Conservation (phyloP, 2,888 invertebrate genomes). For the Eupeodes luniger region DNA sequence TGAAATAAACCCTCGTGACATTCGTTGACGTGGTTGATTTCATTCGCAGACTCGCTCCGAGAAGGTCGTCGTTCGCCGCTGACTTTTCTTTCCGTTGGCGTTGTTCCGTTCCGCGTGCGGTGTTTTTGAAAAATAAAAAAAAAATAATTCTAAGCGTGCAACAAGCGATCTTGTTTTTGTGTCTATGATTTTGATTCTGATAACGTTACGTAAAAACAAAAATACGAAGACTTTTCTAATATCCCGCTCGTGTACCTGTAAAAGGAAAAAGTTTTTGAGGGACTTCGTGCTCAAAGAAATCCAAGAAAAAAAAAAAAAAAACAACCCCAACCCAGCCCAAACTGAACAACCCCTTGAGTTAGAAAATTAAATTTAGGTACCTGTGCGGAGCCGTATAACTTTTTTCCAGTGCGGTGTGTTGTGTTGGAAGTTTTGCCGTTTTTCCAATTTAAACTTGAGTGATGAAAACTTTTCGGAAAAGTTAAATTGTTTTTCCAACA, state of each 20-base stretch:
- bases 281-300: slow-evolving; percentile 17
- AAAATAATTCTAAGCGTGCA: slow-evolving; percentile 49
- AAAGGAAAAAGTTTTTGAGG: slow-evolving; percentile 48
- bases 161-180: slow-evolving; percentile 62
- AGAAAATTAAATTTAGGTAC: slow-evolving; percentile 66
- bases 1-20: slow-evolving; percentile 74
- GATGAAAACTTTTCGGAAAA: slow-evolving; percentile 73
- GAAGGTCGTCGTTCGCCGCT: slow-evolving; percentile 69
- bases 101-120: slow-evolving; percentile 52
- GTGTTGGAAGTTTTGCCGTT: slow-evolving; percentile 61
- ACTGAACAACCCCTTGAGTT: slow-evolving; percentile 18
- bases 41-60: slow-evolving; percentile 72
- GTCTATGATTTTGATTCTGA: slow-evolving; percentile 30
- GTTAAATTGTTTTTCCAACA: slow-evolving; percentile 71
- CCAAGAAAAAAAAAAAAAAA: neutral
- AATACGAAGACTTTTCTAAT: neutral
- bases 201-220: slow-evolving; percentile 42
- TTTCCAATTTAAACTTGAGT: slow-evolving; percentile 74
- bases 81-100: neutral
- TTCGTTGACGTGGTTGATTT: slow-evolving; percentile 75
- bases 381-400: slow-evolving; percentile 53
- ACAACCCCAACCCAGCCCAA: neutral
- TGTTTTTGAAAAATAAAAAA: neutral
- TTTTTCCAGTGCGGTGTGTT: slow-evolving; percentile 40
- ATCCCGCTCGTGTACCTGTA: neutral